Evolutionary conservation across 2,113 vertebrate species (phyloP).

Genomic region (Ameiurus melas): DNA sequence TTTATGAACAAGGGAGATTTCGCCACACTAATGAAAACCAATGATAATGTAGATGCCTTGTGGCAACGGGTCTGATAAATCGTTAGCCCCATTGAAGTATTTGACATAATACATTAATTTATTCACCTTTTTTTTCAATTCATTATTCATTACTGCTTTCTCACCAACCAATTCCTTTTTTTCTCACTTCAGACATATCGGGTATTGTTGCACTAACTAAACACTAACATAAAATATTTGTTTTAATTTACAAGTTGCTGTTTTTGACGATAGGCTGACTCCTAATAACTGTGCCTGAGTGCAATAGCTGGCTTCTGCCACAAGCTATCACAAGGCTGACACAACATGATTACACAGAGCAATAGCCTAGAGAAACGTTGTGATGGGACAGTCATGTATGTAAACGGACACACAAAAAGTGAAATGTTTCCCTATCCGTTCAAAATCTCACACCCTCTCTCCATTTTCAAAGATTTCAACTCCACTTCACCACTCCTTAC

Average conservation of each 20-base stretch:
- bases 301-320: background rate
- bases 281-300: background rate
- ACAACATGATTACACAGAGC: background rate
- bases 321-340: background rate
- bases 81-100: background rate
- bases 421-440: background rate
- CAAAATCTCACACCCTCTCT: background rate
- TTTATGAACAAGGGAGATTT: constrained; percentile 62
- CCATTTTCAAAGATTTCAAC: background rate
- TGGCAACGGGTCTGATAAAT: constrained; percentile 6
- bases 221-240: background rate
- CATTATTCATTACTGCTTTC: background rate
- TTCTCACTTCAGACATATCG: background rate
- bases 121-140: background rate
- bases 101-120: constrained; percentile 6
- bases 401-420: background rate
- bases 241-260: background rate
- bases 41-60: constrained; percentile 52
- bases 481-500: background rate
- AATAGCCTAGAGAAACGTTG: background rate
- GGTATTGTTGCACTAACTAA: background rate
- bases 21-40: constrained; percentile 60
- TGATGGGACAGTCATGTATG: background rate
- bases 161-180: background rate
- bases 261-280: background rate